These are phyloP conservation scores for Ctenicera cuprea DNA, from an alignment of 2,888 invertebrate genomes.

Conservation along the genomic window DNA sequence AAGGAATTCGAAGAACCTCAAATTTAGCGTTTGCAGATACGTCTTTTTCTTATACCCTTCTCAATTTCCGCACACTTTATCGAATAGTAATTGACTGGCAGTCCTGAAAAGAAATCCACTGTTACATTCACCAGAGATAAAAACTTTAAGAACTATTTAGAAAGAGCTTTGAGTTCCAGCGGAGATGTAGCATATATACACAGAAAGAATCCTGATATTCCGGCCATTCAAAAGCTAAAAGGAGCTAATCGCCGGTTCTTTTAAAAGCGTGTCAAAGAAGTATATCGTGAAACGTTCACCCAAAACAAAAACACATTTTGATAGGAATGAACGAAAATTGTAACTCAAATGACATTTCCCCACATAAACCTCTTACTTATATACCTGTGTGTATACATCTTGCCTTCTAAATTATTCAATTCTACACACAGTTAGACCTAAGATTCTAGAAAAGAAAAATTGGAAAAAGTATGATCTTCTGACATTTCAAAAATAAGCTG, in stretches of 20 bases:
- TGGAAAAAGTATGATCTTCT: not conserved
- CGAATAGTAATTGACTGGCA: slow-evolving; percentile 66
- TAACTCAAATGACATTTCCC: too few relatives aligned
- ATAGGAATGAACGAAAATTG: not conserved
- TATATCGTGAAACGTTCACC: slow-evolving; percentile 31
- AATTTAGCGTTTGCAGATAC: slow-evolving; percentile 49
- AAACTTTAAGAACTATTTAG: slow-evolving; percentile 58
- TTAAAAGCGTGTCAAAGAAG: slow-evolving; percentile 35
- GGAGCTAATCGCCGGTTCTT: slow-evolving; percentile 44
- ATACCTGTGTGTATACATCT: too few relatives aligned
- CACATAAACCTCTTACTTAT: too few relatives aligned
- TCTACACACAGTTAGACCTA: too few relatives aligned
- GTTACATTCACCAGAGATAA: slow-evolving; percentile 57
- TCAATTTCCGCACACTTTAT: slow-evolving; percentile 66
- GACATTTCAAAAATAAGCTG: not conserved
- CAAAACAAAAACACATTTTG: slow-evolving; percentile 28
- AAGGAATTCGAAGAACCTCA: slow-evolving; percentile 40
- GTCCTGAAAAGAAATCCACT: slow-evolving; percentile 57
- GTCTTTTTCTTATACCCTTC: slow-evolving; percentile 51
- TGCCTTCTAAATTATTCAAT: not conserved
- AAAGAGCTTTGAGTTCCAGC: slow-evolving; percentile 53
- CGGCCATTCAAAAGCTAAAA: slow-evolving; percentile 41
- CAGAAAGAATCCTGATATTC: slow-evolving; percentile 45
- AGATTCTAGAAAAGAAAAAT: too few relatives aligned
- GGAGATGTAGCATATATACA: slow-evolving; percentile 36